Conservation (phyloP, 2,797 vertebrate genomes). For the Myiothlypis chrysogaster region DNA sequence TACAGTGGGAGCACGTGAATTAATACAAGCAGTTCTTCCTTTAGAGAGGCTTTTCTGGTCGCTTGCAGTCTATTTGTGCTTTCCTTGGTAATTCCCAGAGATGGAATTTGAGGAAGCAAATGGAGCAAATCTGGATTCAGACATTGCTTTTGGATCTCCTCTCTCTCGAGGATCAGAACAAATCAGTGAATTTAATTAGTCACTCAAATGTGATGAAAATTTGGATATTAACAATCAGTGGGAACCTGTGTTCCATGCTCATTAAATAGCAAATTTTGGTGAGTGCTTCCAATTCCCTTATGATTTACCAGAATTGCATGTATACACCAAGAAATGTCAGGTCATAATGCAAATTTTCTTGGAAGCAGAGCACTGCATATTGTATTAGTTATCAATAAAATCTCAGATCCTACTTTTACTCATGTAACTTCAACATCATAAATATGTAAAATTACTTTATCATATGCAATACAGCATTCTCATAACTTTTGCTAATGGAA, state of each 20-base stretch:
- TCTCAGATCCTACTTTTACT: neutral
- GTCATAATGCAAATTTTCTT: neutral
- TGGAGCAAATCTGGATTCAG: neutral
- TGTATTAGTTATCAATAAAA: slow-evolving; percentile 8
- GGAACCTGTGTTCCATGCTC: neutral
- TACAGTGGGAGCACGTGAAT: neutral
- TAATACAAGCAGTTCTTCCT: neutral
- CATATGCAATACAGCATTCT: neutral
- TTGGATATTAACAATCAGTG: slow-evolving; percentile 20
- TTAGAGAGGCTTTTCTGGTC: neutral
- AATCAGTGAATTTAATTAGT: slow-evolving; percentile 18
- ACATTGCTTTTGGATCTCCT: neutral
- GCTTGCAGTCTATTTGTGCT: neutral
- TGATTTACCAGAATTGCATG: neutral
- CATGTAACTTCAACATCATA: neutral
- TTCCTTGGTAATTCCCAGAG: neutral
- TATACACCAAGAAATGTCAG: neutral
- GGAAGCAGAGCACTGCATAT: neutral
- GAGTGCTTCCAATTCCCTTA: neutral
- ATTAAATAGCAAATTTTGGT: slow-evolving; percentile 24
- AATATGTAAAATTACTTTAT: neutral
- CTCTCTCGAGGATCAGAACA: neutral
- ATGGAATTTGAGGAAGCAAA: slow-evolving; percentile 11
- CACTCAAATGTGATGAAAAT: neutral
- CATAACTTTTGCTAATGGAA: neutral